Evolutionary conservation across 2,797 vertebrate species (phyloP).

Genomic region (Typhlichthys eigenmanni): DNA sequence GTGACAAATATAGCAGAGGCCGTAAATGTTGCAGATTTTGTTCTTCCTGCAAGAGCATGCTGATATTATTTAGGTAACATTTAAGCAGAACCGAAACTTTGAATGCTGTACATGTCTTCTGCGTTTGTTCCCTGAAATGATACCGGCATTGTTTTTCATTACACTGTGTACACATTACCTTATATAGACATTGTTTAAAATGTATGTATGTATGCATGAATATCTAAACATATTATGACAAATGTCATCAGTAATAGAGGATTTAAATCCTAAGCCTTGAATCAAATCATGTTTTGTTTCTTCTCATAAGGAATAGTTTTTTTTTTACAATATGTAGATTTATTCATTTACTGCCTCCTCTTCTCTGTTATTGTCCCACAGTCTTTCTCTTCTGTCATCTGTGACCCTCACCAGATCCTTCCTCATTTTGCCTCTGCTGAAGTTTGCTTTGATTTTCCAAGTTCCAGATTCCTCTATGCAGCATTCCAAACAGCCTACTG

Average conservation of each 20-base stretch:
- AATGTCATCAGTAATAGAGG: no score
- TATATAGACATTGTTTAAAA: no score
- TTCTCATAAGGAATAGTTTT: constrained; percentile 4
- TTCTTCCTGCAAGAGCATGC: no score
- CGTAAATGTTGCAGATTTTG: no score
- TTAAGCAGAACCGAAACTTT: no score
- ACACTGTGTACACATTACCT: constrained; percentile 28
- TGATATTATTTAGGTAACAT: no score
- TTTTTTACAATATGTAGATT: no score
- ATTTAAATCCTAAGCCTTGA: no score
- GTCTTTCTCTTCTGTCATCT: constrained; percentile 37
- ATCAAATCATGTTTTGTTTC: constrained; percentile 6
- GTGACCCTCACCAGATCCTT: constrained; percentile 27
- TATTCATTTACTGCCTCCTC: constrained; percentile 7
- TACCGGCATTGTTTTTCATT: constrained; percentile 54
- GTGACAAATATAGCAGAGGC: no score
- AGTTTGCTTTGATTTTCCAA: constrained; percentile 61
- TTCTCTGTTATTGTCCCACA: constrained; percentile 29
- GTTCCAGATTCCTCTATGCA: constrained; percentile 59
- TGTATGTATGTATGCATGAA: no score
- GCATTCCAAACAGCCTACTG: constrained; percentile 57
- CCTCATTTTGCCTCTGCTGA: constrained; percentile 32
- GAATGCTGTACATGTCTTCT: no score
- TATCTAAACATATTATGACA: no score
- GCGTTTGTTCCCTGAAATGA: constrained; percentile 9